phyloP scores from a whole-genome alignment of 2,888 invertebrate genomes.

The Deilephila porcellus region DNA sequence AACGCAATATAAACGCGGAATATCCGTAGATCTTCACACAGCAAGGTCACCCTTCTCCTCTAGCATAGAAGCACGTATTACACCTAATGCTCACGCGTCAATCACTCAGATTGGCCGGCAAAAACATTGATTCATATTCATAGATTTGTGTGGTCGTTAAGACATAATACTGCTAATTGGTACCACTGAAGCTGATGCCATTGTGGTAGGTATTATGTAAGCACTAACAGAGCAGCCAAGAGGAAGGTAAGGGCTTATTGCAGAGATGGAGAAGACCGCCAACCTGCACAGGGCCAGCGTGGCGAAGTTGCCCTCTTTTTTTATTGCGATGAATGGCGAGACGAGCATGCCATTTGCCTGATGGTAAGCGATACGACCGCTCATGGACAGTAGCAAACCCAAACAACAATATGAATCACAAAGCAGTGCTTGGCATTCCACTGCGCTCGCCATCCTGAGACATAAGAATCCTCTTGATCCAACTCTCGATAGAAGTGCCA shows the following conservation, averaged over 20 bases:
- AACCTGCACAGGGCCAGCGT: neutral
- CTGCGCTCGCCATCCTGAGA: no score
- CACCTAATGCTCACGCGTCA: conserved; percentile 74
- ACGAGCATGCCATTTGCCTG: no score
- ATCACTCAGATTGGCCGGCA: conserved; percentile 71
- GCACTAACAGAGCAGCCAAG: neutral
- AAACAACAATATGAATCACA: no score
- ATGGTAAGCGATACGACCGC: no score
- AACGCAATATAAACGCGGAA: neutral
- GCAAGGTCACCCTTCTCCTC: conserved; percentile 51
- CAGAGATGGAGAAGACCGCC: no score
- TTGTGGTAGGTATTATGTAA: neutral
- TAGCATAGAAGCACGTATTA: conserved; percentile 67
- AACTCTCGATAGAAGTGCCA: neutral
- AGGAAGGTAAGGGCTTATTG: no score
- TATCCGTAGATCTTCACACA: conserved; percentile 11
- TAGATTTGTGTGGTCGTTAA: neutral
- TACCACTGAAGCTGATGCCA: neutral
- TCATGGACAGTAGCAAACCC: no score
- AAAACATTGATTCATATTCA: conserved; percentile 53
- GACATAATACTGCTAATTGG: conserved; percentile 16
- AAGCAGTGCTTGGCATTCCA: no score
- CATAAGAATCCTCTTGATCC: neutral
- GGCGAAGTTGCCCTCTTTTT: no score
- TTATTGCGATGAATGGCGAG: no score